Conservation (phyloP, 2,888 invertebrate species). For the Acanthopleura granulata region DNA sequence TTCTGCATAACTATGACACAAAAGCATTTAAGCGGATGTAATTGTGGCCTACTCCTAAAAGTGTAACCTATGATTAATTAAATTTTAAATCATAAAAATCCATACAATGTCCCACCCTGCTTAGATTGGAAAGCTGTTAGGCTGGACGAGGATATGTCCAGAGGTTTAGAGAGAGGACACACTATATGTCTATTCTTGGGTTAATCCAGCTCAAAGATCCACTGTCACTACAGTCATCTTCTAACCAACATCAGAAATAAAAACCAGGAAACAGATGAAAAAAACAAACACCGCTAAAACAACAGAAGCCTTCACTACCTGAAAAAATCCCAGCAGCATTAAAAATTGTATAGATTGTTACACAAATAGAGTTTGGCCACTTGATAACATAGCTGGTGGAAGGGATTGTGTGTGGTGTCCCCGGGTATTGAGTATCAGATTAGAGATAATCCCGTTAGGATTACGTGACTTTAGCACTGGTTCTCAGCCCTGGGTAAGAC, state of each 20-base stretch:
- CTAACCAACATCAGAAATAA: background rate
- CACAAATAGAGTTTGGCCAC: background rate
- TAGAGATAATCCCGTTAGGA: background rate
- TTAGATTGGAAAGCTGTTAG: no score
- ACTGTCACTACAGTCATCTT: no score
- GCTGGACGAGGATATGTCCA: no score
- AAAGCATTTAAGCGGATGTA: no score
- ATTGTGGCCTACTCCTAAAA: no score
- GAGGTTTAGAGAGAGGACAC: no score
- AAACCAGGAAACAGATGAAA: slow-evolving; percentile 3
- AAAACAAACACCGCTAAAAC: background rate
- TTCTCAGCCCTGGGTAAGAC: background rate
- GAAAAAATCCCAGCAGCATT: background rate
- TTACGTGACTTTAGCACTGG: slow-evolving; percentile 10
- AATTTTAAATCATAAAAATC: no score
- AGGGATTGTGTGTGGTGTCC: background rate
- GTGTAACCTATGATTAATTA: no score
- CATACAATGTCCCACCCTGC: no score
- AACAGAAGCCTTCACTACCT: background rate
- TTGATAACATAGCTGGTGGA: background rate
- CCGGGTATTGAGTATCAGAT: background rate
- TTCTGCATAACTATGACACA: no score
- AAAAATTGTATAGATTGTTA: background rate
- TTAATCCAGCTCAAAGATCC: no score
- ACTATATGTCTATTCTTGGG: no score